Evolutionary conservation across 2,113 vertebrate genomes (phyloP).

Genomic region (Corythornis madagascariensis): DNA sequence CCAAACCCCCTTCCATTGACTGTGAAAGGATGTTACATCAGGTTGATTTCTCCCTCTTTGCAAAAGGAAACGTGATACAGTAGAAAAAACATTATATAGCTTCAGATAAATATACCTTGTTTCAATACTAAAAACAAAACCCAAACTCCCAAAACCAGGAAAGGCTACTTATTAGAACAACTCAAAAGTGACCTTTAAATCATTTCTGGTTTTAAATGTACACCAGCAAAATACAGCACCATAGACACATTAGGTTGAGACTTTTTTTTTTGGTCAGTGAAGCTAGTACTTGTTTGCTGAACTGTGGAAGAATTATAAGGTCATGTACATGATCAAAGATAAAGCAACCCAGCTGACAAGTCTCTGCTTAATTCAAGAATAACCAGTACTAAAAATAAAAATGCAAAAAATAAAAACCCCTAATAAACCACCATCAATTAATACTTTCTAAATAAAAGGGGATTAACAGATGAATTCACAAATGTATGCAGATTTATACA

Average conservation of each 20-base stretch:
- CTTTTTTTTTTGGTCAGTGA: conserved; percentile 74
- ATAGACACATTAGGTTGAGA: conserved; percentile 72
- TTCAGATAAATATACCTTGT: conserved; percentile 71
- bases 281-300: conserved; percentile 79
- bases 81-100: conserved; percentile 46
- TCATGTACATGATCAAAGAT: conserved; percentile 67
- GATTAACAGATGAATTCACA: conserved; percentile 69
- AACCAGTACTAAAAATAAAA: conserved; percentile 70
- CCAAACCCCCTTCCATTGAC: background rate
- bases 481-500: conserved; percentile 73
- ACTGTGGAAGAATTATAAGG: conserved; percentile 74
- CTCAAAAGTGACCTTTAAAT: conserved; percentile 65
- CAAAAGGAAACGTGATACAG: conserved; percentile 65
- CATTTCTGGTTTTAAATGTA: conserved; percentile 69
- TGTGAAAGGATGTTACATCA: conserved; percentile 15
- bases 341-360: conserved; percentile 75
- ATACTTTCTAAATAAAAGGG: conserved; percentile 59
- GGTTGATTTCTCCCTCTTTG: conserved; percentile 6
- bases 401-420: conserved; percentile 7
- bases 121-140: conserved; percentile 61
- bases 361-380: conserved; percentile 80
- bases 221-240: conserved; percentile 76
- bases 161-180: conserved; percentile 68
- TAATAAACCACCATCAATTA: conserved; percentile 50
- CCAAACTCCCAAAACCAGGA: conserved; percentile 51